Percentiles rank a stretch among this genome's conserved stretches.
Conservation (phyloP, 2,113 vertebrate genomes). For the Cyphomyrus discorhynchus region DNA sequence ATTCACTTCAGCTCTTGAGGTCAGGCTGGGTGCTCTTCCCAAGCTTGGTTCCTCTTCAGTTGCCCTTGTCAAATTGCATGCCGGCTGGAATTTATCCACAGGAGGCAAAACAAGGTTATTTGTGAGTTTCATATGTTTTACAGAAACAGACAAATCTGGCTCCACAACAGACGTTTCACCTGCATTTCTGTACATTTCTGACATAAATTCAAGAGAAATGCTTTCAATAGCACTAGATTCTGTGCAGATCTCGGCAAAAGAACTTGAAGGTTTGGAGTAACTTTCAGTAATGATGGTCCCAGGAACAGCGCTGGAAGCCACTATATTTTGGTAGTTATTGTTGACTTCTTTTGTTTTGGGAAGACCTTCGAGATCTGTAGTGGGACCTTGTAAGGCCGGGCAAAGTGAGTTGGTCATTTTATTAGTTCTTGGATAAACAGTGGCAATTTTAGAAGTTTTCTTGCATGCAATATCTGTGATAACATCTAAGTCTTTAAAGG, state of each 20-base stretch:
- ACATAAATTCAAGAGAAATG: not conserved
- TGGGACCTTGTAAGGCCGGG: not conserved
- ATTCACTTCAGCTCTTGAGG: not conserved
- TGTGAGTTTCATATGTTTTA: not conserved
- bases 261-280: not conserved
- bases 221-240: not conserved
- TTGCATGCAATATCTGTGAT: not conserved
- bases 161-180: not conserved
- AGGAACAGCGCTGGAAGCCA: not conserved
- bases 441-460: constrained; percentile 3
- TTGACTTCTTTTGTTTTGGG: constrained; percentile 1
- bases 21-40: too few species aligned
- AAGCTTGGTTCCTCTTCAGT: not conserved
- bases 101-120: not conserved
- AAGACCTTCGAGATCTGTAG: not conserved
- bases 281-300: not conserved
- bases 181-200: not conserved
- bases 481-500: not conserved
- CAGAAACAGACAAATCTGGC: not conserved
- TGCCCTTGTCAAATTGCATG: not conserved
- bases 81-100: not conserved
- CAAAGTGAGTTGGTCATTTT: constrained; percentile 16
- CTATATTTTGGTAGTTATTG: not conserved
- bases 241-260: not conserved
- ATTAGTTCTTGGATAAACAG: constrained; percentile 24